Conservation (phyloP, 1,140 invertebrate species). For the Nymphalis io region DNA sequence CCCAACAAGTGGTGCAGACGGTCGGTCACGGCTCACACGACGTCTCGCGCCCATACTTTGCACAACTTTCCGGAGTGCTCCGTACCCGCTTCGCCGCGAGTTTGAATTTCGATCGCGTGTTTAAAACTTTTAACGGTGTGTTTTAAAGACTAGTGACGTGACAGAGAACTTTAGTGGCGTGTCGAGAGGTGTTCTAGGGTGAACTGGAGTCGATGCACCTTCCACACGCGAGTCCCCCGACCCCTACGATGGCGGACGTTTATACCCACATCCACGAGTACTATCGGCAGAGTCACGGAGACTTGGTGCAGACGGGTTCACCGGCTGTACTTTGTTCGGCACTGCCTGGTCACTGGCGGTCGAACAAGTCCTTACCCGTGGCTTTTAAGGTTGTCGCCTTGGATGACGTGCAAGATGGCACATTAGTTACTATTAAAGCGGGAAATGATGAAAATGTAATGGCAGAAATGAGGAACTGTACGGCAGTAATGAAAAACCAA, state of each 20-base stretch:
- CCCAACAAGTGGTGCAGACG: slow-evolving; percentile 77
- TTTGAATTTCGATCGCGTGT: slow-evolving; percentile 68
- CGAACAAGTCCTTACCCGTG: slow-evolving; percentile 97
- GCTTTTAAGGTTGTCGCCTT: slow-evolving; percentile 96
- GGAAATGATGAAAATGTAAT: slow-evolving; percentile 98
- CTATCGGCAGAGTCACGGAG: slow-evolving; percentile 92
- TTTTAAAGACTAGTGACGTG: slow-evolving; percentile 63
- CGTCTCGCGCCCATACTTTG: slow-evolving; percentile 69
- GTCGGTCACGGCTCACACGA: slow-evolving; percentile 58
- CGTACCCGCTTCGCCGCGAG: slow-evolving; percentile 54
- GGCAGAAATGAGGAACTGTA: slow-evolving; percentile 95
- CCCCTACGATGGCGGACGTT: slow-evolving; percentile 85
- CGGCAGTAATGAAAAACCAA: slow-evolving; percentile 97
- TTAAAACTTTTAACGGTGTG: slow-evolving; percentile 67
- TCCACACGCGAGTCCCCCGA: slow-evolving; percentile 72
- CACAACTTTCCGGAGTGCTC: slow-evolving; percentile 67
- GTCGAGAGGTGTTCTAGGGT: slow-evolving; percentile 61
- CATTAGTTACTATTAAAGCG: slow-evolving; percentile 94
- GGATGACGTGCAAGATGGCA: slow-evolving; percentile 95
- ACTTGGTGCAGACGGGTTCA: slow-evolving; percentile 94
- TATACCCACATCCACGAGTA: slow-evolving; percentile 88
- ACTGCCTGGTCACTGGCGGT: slow-evolving; percentile 95
- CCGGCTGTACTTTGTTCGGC: slow-evolving; percentile 95
- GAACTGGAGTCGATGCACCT: slow-evolving; percentile 79
- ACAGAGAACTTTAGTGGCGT: slow-evolving; percentile 67